These are phyloP conservation scores for Temnothorax rugatulus DNA, from an alignment of 2,888 invertebrate genomes.

Conservation along the genomic window DNA sequence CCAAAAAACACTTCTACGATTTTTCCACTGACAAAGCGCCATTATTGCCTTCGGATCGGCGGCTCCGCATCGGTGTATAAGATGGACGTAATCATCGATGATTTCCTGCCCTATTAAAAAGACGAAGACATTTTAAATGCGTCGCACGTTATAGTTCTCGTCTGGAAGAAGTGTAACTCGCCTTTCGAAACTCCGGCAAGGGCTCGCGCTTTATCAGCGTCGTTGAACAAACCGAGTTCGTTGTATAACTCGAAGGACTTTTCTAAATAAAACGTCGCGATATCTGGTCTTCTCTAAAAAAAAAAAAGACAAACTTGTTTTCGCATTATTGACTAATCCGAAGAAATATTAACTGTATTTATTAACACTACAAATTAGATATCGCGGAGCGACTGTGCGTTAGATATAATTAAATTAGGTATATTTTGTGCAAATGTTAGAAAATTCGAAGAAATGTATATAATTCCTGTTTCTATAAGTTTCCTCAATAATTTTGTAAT, in stretches of 20 bases:
- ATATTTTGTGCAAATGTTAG: not conserved
- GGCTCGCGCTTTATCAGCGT: conserved; percentile 77
- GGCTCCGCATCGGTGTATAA: conserved; percentile 84
- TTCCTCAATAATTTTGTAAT: not conserved
- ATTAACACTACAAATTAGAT: not conserved
- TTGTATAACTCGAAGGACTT: conserved; percentile 74
- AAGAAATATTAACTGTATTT: too few species aligned
- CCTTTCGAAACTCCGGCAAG: conserved; percentile 80
- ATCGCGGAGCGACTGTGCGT: not conserved
- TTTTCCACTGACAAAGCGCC: conserved; percentile 87
- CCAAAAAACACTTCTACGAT: conserved; percentile 86
- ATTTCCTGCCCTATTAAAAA: conserved; percentile 86
- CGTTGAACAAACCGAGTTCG: conserved; percentile 60
- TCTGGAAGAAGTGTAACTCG: conserved; percentile 37
- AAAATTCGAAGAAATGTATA: not conserved
- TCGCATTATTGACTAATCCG: not conserved
- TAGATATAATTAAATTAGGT: not conserved
- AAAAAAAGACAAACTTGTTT: not conserved
- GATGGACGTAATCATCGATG: conserved; percentile 86
- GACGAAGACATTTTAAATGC: not conserved
- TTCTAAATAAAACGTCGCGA: conserved; percentile 77
- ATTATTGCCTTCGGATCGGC: conserved; percentile 84
- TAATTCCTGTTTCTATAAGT: not conserved
- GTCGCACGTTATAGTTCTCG: not conserved
- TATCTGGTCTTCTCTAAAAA: conserved; percentile 70